A percentile compares a stretch with the other conserved stretches of the same genome.
Evolutionary conservation across 1,140 invertebrate species (phyloP).

Genomic region (Bombus soroeensis): DNA sequence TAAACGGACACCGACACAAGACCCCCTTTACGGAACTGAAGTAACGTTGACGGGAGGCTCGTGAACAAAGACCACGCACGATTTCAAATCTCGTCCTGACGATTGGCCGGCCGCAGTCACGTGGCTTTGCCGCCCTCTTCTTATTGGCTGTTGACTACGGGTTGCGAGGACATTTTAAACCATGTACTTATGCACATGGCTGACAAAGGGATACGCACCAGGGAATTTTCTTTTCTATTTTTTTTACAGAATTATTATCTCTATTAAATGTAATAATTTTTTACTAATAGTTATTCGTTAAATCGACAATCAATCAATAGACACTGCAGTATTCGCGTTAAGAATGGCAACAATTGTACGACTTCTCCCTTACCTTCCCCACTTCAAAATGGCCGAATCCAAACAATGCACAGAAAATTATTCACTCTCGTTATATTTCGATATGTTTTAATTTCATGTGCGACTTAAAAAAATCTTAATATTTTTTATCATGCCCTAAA

Average conservation of each 20-base stretch:
- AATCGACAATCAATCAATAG: background rate
- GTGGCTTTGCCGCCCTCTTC: constrained; percentile 60
- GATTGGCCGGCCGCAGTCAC: constrained; percentile 76
- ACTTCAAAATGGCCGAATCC: constrained; percentile 75
- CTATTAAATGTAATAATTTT: background rate
- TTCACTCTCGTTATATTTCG: background rate
- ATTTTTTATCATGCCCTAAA: constrained; percentile 39
- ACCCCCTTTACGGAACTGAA: constrained; percentile 82
- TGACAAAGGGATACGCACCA: constrained; percentile 53
- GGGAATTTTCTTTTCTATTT: background rate
- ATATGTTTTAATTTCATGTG: constrained; percentile 49
- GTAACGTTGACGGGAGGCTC: constrained; percentile 78
- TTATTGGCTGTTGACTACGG: constrained; percentile 59
- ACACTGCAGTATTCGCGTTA: background rate
- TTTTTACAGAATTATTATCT: background rate
- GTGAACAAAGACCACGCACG: constrained; percentile 83
- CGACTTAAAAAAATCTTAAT: background rate
- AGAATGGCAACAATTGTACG: constrained; percentile 17
- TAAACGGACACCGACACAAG: constrained; percentile 81
- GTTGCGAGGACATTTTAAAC: constrained; percentile 69
- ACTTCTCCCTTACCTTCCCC: constrained; percentile 68
- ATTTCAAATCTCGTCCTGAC: constrained; percentile 79
- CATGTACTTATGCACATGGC: constrained; percentile 66
- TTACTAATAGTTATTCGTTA: background rate
- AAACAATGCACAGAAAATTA: constrained; percentile 45